Conservation (phyloP, 2,113 vertebrate species). For the Mesitornis unicolor region DNA sequence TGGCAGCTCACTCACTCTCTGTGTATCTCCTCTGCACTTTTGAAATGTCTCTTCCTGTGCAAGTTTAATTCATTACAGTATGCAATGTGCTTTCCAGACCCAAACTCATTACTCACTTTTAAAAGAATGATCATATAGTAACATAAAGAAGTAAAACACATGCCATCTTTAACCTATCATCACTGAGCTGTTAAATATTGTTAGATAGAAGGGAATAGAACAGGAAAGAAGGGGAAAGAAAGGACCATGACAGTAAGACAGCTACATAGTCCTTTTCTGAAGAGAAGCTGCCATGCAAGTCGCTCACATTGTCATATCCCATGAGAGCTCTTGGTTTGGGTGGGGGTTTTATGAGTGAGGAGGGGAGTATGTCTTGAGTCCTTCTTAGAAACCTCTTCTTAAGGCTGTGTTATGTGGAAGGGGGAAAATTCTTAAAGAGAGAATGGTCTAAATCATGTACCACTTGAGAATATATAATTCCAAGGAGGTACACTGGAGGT, state of each 20-base stretch:
- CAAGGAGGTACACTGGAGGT: not conserved
- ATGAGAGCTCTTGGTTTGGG: not conserved
- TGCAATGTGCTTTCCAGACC: not conserved
- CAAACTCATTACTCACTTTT: not conserved
- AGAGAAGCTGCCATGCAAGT: not conserved
- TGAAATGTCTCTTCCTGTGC: not conserved
- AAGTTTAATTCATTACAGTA: fast-evolving
- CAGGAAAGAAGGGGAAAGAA: not conserved
- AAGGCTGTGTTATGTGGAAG: not conserved
- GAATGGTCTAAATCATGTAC: not conserved
- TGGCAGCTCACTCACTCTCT: not conserved
- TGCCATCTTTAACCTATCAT: not conserved
- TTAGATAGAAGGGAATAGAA: not conserved
- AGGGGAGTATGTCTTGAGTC: not conserved
- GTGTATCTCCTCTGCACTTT: not conserved
- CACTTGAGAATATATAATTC: not conserved
- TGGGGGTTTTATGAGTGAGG: not conserved
- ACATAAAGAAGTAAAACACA: not conserved
- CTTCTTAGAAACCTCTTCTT: not conserved
- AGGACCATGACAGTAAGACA: not conserved
- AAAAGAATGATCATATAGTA: not conserved
- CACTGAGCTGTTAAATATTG: not conserved
- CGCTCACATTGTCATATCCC: not conserved
- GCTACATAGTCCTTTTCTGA: not conserved
- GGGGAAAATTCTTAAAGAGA: not conserved